Conservation (phyloP, 2,113 vertebrate species). For the Etia nguti region DNA sequence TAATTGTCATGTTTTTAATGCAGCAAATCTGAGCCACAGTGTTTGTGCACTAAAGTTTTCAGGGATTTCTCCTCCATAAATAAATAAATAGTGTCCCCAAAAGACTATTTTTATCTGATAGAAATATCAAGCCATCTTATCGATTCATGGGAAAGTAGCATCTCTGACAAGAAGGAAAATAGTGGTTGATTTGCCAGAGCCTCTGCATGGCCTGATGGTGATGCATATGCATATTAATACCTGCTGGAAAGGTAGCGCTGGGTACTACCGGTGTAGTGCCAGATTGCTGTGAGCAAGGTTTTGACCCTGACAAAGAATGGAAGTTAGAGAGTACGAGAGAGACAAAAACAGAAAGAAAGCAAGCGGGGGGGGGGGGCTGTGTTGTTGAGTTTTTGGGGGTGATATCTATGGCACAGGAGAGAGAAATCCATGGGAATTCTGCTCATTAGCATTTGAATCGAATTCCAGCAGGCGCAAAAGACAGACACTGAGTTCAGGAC, state of each 20-base stretch:
- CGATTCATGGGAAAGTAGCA: neutral
- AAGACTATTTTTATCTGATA: neutral
- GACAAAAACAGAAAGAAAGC: neutral
- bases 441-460: constrained; percentile 67
- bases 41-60: neutral
- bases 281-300: neutral
- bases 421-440: constrained; percentile 57
- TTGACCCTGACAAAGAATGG: neutral
- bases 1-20: neutral
- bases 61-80: neutral
- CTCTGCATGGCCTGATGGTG: neutral
- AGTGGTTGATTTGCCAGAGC: neutral
- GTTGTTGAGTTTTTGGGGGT: neutral
- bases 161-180: neutral
- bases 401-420: constrained; percentile 46
- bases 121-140: neutral
- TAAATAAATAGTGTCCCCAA: neutral
- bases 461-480: constrained; percentile 58
- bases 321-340: neutral
- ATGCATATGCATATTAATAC: neutral
- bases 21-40: neutral
- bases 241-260: neutral
- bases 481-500: constrained; percentile 23
- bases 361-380: neutral
- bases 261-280: neutral